phyloP scores from a whole-genome alignment of 2,888 invertebrate genomes.

The Netelia virgata region DNA sequence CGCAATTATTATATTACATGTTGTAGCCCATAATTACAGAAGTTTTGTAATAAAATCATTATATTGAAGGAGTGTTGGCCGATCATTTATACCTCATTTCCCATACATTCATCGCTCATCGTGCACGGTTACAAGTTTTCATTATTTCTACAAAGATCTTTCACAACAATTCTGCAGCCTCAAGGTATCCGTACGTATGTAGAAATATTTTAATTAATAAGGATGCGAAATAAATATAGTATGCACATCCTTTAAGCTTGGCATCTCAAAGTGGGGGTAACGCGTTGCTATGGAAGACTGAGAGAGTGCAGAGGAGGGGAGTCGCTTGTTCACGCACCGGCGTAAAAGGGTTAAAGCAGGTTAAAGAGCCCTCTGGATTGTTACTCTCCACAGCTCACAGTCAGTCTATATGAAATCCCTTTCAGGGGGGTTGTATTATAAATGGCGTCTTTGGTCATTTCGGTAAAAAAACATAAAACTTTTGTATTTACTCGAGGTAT shows the following conservation, averaged over 20 bases:
- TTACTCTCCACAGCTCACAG: background rate
- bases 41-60: slow-evolving; percentile 84
- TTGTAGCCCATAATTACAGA: slow-evolving; percentile 84
- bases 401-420: background rate
- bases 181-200: background rate
- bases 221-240: background rate
- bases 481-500: background rate
- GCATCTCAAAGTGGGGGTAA: background rate
- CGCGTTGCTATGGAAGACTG: slow-evolving; percentile 22
- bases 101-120: background rate
- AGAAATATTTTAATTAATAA: background rate
- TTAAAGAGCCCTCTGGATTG: slow-evolving; percentile 35
- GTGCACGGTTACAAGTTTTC: background rate
- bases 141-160: background rate
- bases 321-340: background rate
- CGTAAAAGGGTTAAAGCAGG: slow-evolving; percentile 26
- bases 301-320: background rate
- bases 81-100: slow-evolving; percentile 4
- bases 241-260: background rate
- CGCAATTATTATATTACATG: slow-evolving; percentile 84
- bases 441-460: slow-evolving; percentile 43
- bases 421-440: slow-evolving; percentile 27
- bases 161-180: too few relatives aligned
- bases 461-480: slow-evolving; percentile 36
- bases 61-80: slow-evolving; percentile 78